phyloP scores from a whole-genome alignment of 2,888 invertebrate species.

The Timema podura region DNA sequence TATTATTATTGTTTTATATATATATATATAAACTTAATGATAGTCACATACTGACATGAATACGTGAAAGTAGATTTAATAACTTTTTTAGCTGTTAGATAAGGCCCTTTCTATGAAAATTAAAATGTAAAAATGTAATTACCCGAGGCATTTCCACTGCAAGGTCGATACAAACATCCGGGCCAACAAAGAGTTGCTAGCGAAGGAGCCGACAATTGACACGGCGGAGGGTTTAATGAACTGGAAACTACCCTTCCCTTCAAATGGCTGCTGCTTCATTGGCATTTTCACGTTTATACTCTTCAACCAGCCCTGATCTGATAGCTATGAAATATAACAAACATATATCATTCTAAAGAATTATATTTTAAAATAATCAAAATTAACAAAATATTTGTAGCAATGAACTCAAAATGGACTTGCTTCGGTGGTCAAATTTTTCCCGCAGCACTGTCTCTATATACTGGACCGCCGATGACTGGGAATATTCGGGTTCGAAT shows the following conservation, averaged over 20 bases:
- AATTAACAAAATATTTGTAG: neutral
- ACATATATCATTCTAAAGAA: neutral
- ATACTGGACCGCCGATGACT: too few species aligned
- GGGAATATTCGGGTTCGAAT: too few species aligned
- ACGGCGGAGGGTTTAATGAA: slow-evolving; percentile 63
- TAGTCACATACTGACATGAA: neutral
- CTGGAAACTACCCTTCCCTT: slow-evolving; percentile 47
- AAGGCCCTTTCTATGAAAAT: too few species aligned
- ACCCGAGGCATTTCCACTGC: slow-evolving; percentile 70
- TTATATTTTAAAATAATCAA: neutral
- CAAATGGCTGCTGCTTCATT: slow-evolving; percentile 46
- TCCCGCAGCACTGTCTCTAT: too few species aligned
- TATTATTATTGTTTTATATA: too few species aligned
- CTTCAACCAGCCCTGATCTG: slow-evolving; percentile 48
- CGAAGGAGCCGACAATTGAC: slow-evolving; percentile 64
- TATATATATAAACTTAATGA: too few species aligned
- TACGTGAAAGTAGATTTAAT: too few species aligned
- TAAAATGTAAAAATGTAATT: slow-evolving; percentile 24
- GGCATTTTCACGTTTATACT: slow-evolving; percentile 55
- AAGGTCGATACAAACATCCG: slow-evolving; percentile 62
- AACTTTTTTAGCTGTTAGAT: too few species aligned
- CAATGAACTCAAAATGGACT: too few species aligned
- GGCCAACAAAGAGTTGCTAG: slow-evolving; percentile 59
- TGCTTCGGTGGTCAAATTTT: too few species aligned
- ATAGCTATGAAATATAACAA: slow-evolving; percentile 39